These are phyloP conservation scores for Halyomorpha halys DNA, from an alignment of 1,140 invertebrate species.

Conservation along the genomic window DNA sequence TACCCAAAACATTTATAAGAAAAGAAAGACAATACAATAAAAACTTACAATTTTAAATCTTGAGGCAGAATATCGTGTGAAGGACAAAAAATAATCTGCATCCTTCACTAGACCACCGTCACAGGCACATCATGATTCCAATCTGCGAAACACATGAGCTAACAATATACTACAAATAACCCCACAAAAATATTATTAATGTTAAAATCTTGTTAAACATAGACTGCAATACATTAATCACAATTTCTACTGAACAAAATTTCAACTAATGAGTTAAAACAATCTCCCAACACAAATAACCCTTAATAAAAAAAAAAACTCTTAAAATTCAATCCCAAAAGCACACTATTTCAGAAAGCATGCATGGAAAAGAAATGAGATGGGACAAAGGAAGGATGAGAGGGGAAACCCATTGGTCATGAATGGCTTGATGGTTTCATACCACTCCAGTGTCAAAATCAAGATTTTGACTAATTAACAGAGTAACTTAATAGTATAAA, in stretches of 20 bases:
- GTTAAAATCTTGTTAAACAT: too few species aligned
- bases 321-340: too few species aligned
- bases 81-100: constrained; percentile 10
- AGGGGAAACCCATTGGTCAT: constrained; percentile 11
- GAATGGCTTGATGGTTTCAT: constrained; percentile 1
- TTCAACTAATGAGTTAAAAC: too few species aligned
- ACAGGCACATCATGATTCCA: constrained; percentile 9
- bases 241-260: too few species aligned
- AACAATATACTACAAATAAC: too few species aligned
- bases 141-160: background rate
- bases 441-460: background rate
- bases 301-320: too few species aligned
- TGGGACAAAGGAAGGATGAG: constrained; percentile 5
- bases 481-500: background rate
- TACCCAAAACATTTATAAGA: too few species aligned
- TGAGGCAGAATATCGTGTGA: background rate
- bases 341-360: too few species aligned
- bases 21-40: background rate
- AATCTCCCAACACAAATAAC: too few species aligned
- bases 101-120: constrained; percentile 14
- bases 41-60: background rate
- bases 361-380: too few species aligned
- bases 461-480: background rate
- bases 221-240: too few species aligned
- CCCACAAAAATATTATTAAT: too few species aligned